Evolutionary conservation across 2,888 invertebrate species (phyloP).

Genomic region (Eupithecia vulgata): DNA sequence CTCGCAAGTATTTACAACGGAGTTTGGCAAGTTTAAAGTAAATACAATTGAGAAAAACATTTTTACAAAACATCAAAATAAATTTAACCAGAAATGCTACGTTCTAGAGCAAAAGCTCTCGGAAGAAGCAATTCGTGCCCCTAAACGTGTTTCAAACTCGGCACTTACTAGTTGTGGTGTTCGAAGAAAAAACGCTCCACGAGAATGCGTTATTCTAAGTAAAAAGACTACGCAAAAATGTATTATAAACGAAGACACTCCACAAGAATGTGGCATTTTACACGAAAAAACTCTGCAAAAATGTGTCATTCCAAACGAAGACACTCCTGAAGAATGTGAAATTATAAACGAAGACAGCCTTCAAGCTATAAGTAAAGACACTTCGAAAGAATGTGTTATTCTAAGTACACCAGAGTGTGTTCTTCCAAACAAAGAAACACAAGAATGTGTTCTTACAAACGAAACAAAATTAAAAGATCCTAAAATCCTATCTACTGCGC

Average conservation of each 20-base stretch:
- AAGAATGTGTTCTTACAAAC: neutral
- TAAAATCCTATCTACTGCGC: constrained; percentile 14
- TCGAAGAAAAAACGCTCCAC: neutral
- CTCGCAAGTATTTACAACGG: constrained; percentile 55
- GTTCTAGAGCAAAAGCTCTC: constrained; percentile 54
- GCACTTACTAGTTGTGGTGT: neutral
- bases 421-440: neutral
- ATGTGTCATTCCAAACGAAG: neutral
- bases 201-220: neutral
- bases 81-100: constrained; percentile 60
- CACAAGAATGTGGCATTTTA: neutral
- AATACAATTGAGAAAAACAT: constrained; percentile 46
- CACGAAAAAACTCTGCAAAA: neutral
- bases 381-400: neutral
- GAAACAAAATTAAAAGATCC: neutral
- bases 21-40: constrained; percentile 64
- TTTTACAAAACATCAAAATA: constrained; percentile 60
- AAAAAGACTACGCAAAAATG: constrained; percentile 7
- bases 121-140: constrained; percentile 19
- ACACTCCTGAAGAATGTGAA: neutral
- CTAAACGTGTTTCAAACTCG: too few relatives aligned
- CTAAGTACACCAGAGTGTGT: neutral
- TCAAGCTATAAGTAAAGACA: neutral
- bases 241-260: neutral
- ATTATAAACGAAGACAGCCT: neutral